Percentiles rank a stretch among this genome's conserved stretches.
These are phyloP conservation scores for Balaeniceps rex DNA, from an alignment of 2,113 vertebrate species.

Conservation along the genomic window DNA sequence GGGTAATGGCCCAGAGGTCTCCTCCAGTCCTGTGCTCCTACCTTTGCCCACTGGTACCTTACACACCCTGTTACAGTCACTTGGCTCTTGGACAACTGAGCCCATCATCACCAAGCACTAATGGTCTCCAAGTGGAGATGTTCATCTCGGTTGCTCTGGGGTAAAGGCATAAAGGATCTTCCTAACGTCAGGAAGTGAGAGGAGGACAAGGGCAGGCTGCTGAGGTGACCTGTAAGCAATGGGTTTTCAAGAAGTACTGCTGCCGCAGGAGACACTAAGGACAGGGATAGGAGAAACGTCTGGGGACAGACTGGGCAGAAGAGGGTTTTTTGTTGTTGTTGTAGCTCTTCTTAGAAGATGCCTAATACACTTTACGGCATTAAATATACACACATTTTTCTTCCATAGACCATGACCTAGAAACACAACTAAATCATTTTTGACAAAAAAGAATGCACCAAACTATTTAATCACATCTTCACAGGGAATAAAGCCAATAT, in stretches of 20 bases:
- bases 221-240: background rate
- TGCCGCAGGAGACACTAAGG: background rate
- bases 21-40: background rate
- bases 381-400: background rate
- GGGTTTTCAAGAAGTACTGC: background rate
- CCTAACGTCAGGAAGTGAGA: rapidly evolving
- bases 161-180: background rate
- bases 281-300: background rate
- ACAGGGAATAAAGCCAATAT: background rate
- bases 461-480: conserved; percentile 24
- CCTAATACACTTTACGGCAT: background rate
- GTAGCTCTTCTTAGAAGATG: background rate
- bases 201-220: background rate
- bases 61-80: background rate
- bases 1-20: background rate
- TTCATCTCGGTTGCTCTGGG: background rate
- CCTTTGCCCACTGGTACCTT: background rate
- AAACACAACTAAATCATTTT: conserved; percentile 11
- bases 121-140: rapidly evolving
- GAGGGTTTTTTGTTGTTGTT: background rate
- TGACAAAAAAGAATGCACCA: background rate
- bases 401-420: conserved; percentile 17
- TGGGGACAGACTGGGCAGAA: background rate
- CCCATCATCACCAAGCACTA: background rate
- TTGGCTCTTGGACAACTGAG: background rate